Evolutionary conservation across 37 sponge, comb jelly and placozoan species (phyloP).

Genomic region (Geodia barretti): DNA sequence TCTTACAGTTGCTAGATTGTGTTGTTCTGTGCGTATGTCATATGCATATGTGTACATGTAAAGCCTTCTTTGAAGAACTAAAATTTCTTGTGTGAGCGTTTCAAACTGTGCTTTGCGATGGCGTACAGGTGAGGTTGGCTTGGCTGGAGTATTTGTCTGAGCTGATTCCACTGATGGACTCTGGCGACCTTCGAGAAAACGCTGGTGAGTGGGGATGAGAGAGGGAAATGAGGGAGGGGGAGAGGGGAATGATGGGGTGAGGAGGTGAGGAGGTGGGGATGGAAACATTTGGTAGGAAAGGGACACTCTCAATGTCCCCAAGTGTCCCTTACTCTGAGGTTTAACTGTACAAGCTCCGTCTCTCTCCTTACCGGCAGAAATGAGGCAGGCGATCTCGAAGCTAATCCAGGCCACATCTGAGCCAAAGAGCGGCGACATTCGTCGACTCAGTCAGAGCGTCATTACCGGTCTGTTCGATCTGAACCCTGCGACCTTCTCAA

Average conservation of each 20-base stretch:
- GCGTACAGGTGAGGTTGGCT: slow-evolving; percentile 57
- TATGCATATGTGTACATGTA: too few species aligned
- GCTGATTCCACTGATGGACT: slow-evolving; percentile 65
- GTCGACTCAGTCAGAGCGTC: slow-evolving; percentile 49
- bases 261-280: too few species aligned
- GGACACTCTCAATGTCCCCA: background rate
- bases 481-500: slow-evolving; percentile 66
- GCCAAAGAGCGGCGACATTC: slow-evolving; percentile 76
- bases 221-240: too few species aligned
- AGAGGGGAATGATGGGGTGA: too few species aligned
- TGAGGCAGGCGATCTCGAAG: slow-evolving; percentile 60
- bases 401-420: slow-evolving; percentile 64
- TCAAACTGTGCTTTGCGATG: too few species aligned
- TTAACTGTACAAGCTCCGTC: background rate
- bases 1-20: too few species aligned
- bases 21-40: too few species aligned
- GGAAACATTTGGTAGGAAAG: too few species aligned
- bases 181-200: slow-evolving; percentile 58
- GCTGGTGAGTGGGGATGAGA: too few species aligned
- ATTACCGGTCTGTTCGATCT: slow-evolving; percentile 68
- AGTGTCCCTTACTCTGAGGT: background rate
- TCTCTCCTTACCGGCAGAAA: slow-evolving; percentile 31
- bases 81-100: too few species aligned
- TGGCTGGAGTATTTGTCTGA: slow-evolving; percentile 76
- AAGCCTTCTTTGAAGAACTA: too few species aligned